Evolutionary conservation across 53 echinoderm and acorn worm genomes (phyloP).

Genomic region (Holothuria leucospilota): DNA sequence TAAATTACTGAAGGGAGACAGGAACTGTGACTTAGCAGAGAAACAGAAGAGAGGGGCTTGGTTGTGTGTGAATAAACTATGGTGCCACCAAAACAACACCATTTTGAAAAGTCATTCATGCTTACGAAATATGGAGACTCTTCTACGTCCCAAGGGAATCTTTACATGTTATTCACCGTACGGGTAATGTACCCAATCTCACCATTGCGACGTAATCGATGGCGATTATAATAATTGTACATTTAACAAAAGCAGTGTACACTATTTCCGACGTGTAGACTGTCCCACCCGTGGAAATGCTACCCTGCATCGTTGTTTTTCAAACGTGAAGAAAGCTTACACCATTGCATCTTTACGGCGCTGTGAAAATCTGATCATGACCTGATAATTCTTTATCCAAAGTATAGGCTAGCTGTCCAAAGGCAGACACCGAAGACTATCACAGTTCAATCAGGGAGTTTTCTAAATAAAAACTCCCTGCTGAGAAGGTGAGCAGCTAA

Average conservation of each 20-base stretch:
- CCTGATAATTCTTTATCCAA: neutral
- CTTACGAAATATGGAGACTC: slow-evolving; percentile 1
- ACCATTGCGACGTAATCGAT: slow-evolving; percentile 14
- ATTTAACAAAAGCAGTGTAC: neutral
- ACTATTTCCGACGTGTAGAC: slow-evolving; percentile 13
- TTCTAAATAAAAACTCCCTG: neutral
- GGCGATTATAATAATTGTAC: slow-evolving; percentile 1
- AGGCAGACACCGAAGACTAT: no score
- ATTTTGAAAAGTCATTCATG: slow-evolving; percentile 29
- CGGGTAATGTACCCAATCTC: neutral
- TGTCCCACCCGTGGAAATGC: neutral
- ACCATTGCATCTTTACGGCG: neutral
- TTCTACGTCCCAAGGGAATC: neutral
- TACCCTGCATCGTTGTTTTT: neutral
- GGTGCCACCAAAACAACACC: slow-evolving; percentile 20
- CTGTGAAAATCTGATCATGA: slow-evolving; percentile 25
- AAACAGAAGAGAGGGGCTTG: slow-evolving; percentile 37
- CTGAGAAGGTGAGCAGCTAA: no score
- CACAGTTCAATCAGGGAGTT: neutral
- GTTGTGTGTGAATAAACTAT: neutral
- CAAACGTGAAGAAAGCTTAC: slow-evolving; percentile 22
- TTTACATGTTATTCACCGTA: neutral
- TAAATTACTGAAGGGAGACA: slow-evolving; percentile 31
- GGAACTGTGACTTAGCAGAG: slow-evolving; percentile 1
- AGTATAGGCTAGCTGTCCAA: no score